Conservation (phyloP, 2,797 vertebrate genomes). For the Steatocranus sp. region DNA sequence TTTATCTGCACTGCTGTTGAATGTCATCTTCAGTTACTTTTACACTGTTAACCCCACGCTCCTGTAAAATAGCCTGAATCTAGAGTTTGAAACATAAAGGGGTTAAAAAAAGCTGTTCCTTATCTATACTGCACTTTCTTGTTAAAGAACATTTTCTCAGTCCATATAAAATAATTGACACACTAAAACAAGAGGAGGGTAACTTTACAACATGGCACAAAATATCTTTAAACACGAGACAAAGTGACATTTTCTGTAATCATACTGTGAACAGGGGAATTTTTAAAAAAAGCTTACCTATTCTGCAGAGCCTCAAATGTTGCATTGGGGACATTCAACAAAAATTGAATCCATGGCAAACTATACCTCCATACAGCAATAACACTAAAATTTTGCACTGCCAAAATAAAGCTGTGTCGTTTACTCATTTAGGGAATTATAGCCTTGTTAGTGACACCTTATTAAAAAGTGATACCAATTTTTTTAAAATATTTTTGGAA, state of each 20-base stretch:
- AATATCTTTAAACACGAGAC: background rate
- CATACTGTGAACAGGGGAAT: background rate
- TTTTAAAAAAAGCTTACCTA: slow-evolving; percentile 16
- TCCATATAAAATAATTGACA: background rate
- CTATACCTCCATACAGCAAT: background rate
- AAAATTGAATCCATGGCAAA: background rate
- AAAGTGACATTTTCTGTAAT: background rate
- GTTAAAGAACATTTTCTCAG: background rate
- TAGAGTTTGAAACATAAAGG: background rate
- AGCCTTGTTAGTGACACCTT: background rate
- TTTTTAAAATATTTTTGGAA: fast-evolving
- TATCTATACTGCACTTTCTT: background rate
- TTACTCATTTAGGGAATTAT: background rate
- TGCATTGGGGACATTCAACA: slow-evolving; percentile 20
- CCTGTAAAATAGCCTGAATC: background rate
- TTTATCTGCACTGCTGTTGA: slow-evolving; percentile 2
- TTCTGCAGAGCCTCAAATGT: background rate
- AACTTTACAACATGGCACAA: background rate
- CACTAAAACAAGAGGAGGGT: background rate
- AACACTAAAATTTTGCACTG: background rate
- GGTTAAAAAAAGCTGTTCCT: background rate
- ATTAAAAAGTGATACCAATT: background rate
- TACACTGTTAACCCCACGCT: background rate
- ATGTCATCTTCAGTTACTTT: background rate
- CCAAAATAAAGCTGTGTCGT: background rate